Percentiles rank a stretch among this genome's conserved stretches.
Evolutionary conservation across 2,888 invertebrate species (phyloP).

Genomic region (Tupiocoris notatus): DNA sequence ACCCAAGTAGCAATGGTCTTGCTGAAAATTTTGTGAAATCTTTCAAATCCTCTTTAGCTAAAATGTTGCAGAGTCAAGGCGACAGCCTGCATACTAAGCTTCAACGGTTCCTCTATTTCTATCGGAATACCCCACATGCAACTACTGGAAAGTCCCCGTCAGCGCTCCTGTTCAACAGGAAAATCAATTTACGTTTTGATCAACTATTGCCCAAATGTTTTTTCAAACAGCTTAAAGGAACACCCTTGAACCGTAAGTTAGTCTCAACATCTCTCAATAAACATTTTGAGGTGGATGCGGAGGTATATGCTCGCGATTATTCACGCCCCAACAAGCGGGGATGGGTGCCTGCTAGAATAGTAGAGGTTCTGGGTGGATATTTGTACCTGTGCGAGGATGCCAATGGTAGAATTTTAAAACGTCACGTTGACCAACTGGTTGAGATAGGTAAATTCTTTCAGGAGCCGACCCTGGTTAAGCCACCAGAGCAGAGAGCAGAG

Average conservation of each 20-base stretch:
- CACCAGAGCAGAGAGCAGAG: no score
- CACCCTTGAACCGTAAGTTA: background rate
- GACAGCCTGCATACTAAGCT: background rate
- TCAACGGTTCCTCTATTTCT: background rate
- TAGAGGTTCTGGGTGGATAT: background rate
- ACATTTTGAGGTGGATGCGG: background rate
- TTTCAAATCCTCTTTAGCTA: background rate
- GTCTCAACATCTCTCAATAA: background rate
- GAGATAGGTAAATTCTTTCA: background rate
- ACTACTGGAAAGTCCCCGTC: background rate
- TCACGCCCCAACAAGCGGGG: slow-evolving; percentile 1
- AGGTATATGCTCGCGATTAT: background rate
- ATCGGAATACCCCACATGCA: background rate
- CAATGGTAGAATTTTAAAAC: background rate
- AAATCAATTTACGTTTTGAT: background rate
- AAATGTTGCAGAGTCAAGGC: background rate
- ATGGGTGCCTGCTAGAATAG: background rate
- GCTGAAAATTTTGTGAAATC: background rate
- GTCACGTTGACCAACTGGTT: background rate
- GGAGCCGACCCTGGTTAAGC: no score
- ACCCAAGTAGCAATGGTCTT: background rate
- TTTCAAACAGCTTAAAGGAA: background rate
- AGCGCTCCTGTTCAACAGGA: background rate
- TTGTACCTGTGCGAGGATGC: background rate
- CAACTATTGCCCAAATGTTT: background rate